Conservation (phyloP, 2,888 invertebrate species). For the Graphium colonna region DNA sequence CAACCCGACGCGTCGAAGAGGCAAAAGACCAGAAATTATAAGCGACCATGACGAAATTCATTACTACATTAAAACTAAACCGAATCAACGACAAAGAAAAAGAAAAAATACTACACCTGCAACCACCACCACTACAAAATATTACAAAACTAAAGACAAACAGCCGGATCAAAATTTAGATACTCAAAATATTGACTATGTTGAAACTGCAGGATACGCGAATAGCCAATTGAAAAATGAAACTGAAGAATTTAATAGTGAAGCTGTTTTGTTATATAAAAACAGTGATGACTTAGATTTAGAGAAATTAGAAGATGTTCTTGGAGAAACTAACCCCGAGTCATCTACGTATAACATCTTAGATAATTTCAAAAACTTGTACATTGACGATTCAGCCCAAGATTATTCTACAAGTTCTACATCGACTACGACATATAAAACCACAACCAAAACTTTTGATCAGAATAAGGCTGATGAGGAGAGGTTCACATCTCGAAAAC, state of each 20-base stretch:
- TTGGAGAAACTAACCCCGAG: constrained; percentile 53
- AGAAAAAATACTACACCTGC: constrained; percentile 33
- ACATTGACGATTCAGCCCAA: constrained; percentile 34
- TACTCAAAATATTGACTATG: constrained; percentile 38
- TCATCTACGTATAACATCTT: constrained; percentile 62
- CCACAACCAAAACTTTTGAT: constrained; percentile 34
- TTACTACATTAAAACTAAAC: neutral
- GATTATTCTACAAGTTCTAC: constrained; percentile 43
- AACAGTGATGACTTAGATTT: constrained; percentile 24
- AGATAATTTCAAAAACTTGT: constrained; percentile 34
- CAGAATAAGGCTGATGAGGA: constrained; percentile 35
- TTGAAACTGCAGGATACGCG: constrained; percentile 38
- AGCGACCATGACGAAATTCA: neutral
- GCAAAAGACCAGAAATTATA: neutral
- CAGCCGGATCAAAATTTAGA: constrained; percentile 50
- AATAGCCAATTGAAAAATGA: constrained; percentile 6
- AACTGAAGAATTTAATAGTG: neutral
- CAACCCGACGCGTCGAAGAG: constrained; percentile 42
- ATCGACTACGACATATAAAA: constrained; percentile 38
- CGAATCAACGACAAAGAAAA: constrained; percentile 35
- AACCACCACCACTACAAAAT: constrained; percentile 45
- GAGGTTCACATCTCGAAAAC: constrained; percentile 39
- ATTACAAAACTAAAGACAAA: constrained; percentile 56
- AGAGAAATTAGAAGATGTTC: constrained; percentile 36
- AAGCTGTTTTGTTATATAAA: constrained; percentile 35